Percentiles rank a stretch among this genome's conserved stretches.
phyloP scores from a whole-genome alignment of 2,113 vertebrate genomes.

The Lathamus discolor region DNA sequence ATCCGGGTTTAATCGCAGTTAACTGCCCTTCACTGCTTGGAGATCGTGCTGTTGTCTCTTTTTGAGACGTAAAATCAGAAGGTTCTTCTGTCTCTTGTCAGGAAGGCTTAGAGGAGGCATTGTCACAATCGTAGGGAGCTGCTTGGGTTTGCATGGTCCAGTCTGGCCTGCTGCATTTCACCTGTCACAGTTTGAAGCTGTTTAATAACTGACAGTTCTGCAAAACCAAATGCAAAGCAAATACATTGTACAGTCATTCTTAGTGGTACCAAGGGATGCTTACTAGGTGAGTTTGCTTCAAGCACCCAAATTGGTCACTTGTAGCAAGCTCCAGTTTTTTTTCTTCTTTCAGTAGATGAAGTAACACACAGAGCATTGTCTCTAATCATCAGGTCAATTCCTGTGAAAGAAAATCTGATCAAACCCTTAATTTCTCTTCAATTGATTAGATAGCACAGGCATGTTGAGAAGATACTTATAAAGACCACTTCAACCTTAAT shows the following conservation, averaged over 20 bases:
- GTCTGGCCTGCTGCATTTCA: neutral
- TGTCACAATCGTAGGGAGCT: neutral
- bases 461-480: slow-evolving; percentile 6
- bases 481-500: slow-evolving; percentile 48
- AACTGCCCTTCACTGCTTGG: neutral
- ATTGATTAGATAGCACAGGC: neutral
- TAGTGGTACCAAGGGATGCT: neutral
- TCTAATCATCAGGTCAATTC: slow-evolving; percentile 10
- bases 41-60: neutral
- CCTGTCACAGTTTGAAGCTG: neutral
- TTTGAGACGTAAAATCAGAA: neutral
- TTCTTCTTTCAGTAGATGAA: neutral
- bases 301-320: neutral
- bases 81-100: neutral
- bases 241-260: neutral
- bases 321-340: neutral
- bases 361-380: neutral
- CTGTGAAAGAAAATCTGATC: neutral
- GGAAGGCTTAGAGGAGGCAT: neutral
- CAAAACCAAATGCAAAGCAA: neutral
- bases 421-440: slow-evolving; percentile 34
- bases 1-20: neutral
- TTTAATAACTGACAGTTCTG: neutral
- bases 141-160: neutral
- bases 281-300: neutral